These are phyloP conservation scores for Xanthia togata DNA, from an alignment of 2,888 invertebrate genomes.

Conservation along the genomic window DNA sequence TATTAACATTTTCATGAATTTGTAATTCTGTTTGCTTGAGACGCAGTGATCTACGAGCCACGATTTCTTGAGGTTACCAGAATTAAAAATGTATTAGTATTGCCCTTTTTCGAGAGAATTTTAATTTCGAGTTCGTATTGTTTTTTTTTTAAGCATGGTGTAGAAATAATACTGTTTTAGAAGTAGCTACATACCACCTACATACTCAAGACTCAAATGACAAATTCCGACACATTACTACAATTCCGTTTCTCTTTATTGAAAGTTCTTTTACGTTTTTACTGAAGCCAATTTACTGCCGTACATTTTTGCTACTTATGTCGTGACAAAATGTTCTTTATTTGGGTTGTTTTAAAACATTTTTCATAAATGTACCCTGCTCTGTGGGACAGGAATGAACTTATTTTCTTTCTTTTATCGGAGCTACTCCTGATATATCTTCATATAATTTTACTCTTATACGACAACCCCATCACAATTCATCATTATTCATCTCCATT, in stretches of 20 bases:
- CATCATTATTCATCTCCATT: slow-evolving; percentile 45
- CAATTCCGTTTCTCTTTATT: neutral
- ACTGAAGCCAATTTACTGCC: slow-evolving; percentile 4
- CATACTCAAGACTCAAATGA: neutral
- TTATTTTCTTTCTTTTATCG: neutral
- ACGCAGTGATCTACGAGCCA: slow-evolving; percentile 72
- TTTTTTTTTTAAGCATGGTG: slow-evolving; percentile 23
- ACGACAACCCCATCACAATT: slow-evolving; percentile 1
- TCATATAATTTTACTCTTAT: neutral
- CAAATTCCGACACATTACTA: neutral
- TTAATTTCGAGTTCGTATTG: slow-evolving; percentile 42
- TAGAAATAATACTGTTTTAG: neutral
- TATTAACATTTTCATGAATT: slow-evolving; percentile 86
- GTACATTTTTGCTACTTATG: too few relatives aligned
- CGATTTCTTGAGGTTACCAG: slow-evolving; percentile 69
- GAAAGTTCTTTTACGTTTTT: slow-evolving; percentile 8
- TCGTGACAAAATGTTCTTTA: slow-evolving; percentile 5
- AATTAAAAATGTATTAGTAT: slow-evolving; percentile 72
- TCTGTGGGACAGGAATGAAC: neutral
- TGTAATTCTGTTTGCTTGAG: slow-evolving; percentile 78
- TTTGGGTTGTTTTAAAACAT: slow-evolving; percentile 1
- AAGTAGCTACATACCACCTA: neutral
- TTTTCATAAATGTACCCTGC: neutral
- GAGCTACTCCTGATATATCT: neutral
- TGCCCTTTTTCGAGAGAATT: slow-evolving; percentile 59